Conservation (phyloP, 2,888 invertebrate species). For the Ryuthela nishihirai region DNA sequence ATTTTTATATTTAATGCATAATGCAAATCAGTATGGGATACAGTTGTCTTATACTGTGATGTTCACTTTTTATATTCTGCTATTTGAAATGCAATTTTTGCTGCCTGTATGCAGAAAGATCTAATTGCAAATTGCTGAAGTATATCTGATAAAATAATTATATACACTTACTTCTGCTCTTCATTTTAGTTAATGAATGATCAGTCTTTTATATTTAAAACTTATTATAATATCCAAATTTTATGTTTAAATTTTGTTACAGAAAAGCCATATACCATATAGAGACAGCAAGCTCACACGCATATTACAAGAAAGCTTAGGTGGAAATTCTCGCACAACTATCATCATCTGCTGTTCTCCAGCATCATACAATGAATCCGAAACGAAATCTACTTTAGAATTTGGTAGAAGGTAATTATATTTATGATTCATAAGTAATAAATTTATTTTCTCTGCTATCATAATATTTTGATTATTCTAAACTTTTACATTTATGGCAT, state of each 20-base stretch:
- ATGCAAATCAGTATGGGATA: too few relatives aligned
- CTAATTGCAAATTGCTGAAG: not conserved
- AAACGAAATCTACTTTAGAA: constrained; percentile 97
- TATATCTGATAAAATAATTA: not conserved
- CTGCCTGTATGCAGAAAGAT: not conserved
- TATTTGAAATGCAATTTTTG: too few relatives aligned
- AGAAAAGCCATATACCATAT: constrained; percentile 98
- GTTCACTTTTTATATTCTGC: too few relatives aligned
- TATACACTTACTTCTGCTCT: too few relatives aligned
- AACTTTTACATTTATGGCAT: too few relatives aligned
- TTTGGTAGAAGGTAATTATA: constrained; percentile 70
- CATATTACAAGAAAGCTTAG: constrained; percentile 98
- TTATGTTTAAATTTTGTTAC: constrained; percentile 39
- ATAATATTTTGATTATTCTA: too few relatives aligned
- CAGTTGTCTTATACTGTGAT: too few relatives aligned
- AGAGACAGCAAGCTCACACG: constrained; percentile 97
- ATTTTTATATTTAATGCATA: too few relatives aligned
- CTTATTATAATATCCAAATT: too few relatives aligned
- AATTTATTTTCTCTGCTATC: too few relatives aligned
- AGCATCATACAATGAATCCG: constrained; percentile 97
- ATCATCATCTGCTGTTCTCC: constrained; percentile 99
- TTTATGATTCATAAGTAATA: not conserved
- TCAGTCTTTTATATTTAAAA: not conserved
- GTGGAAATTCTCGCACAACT: constrained; percentile 97
- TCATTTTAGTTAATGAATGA: not conserved